These are phyloP conservation scores for Zosterops borbonicus DNA, from an alignment of 2,113 vertebrate genomes.

Conservation along the genomic window DNA sequence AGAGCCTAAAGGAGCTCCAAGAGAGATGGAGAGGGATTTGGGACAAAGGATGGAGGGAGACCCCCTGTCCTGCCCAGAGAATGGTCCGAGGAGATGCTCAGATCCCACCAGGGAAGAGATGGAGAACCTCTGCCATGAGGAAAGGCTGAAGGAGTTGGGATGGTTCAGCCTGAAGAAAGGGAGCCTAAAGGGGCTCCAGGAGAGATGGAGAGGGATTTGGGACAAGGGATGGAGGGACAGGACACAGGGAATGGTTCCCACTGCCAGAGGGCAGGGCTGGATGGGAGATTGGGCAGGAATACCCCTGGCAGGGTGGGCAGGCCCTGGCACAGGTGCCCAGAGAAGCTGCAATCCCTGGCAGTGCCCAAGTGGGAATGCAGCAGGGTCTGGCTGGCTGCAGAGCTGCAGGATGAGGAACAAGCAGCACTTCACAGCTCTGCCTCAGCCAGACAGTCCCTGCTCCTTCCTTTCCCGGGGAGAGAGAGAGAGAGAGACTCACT, in stretches of 20 bases:
- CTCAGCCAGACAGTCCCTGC: not conserved
- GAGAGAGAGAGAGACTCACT: not conserved
- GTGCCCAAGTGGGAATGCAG: not conserved
- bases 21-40: too few species aligned
- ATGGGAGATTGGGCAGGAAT: not conserved
- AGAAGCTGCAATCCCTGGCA: too few species aligned
- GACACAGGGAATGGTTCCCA: not conserved
- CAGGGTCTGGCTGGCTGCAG: not conserved
- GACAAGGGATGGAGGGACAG: not conserved
- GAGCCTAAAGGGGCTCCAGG: not conserved
- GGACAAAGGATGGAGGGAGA: too few species aligned
- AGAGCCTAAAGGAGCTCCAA: too few species aligned
- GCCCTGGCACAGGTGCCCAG: too few species aligned
- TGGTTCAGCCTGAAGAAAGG: not conserved
- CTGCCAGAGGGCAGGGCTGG: accelerated
- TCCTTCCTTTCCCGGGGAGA: not conserved
- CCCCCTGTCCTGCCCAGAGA: not conserved
- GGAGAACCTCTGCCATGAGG: not conserved
- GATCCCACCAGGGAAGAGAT: not conserved
- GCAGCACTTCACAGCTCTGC: not conserved
- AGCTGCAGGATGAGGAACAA: not conserved
- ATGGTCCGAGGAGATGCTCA: too few species aligned
- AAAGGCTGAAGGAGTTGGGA: not conserved
- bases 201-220: not conserved
- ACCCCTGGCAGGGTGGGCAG: too few species aligned